Percentiles rank a stretch among this genome's conserved stretches.
phyloP scores from a whole-genome alignment of 2,113 vertebrate genomes.

The Phoxinus phoxinus region DNA sequence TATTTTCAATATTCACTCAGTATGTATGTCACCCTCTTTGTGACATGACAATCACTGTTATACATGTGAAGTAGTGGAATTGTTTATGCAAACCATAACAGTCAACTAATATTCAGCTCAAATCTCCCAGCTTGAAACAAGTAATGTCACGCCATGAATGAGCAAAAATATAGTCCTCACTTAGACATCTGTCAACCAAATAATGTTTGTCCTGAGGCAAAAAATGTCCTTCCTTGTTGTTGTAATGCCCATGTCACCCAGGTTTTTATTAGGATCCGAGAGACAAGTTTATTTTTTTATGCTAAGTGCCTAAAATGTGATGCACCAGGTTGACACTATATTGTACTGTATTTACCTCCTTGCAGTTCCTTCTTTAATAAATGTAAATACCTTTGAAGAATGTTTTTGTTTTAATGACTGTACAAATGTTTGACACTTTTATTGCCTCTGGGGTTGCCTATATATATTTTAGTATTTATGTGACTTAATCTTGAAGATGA shows the following conservation, averaged over 20 bases:
- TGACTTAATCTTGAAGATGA: neutral
- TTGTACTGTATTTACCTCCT: constrained; percentile 69
- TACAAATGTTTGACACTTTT: neutral
- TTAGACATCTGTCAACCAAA: constrained; percentile 52
- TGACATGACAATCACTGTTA: constrained; percentile 53
- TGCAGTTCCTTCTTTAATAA: constrained; percentile 69
- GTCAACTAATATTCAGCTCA: constrained; percentile 13
- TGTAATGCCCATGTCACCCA: constrained; percentile 48
- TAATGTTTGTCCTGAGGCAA: constrained; percentile 45
- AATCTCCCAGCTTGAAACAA: constrained; percentile 23
- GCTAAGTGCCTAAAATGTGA: constrained; percentile 73
- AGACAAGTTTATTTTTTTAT: constrained; percentile 65
- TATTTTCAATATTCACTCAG: constrained; percentile 15
- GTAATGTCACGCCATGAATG: constrained; percentile 29
- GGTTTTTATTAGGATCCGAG: constrained; percentile 50
- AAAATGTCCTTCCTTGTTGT: constrained; percentile 44
- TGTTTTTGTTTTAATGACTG: neutral
- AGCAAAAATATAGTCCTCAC: constrained; percentile 46
- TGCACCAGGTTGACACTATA: constrained; percentile 68
- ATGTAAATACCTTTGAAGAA: constrained; percentile 67
- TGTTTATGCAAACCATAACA: constrained; percentile 32
- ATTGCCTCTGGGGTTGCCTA: neutral
- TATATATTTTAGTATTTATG: neutral
- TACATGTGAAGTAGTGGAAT: constrained; percentile 32
- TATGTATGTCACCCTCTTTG: constrained; percentile 11